phyloP scores from a whole-genome alignment of 2,113 vertebrate species.

The Egretta garzetta region DNA sequence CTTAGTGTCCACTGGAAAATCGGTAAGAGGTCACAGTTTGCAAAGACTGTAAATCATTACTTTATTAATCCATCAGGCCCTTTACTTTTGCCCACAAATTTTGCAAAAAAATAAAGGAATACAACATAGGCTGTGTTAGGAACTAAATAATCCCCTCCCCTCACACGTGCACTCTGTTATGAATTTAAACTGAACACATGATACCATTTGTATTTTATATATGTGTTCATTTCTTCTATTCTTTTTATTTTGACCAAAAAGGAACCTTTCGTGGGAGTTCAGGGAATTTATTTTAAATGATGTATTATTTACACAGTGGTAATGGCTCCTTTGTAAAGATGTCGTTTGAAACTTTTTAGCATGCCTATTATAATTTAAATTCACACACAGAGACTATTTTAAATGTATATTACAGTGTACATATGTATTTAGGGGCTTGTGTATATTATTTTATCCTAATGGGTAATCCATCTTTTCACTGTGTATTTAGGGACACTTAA shows the following conservation, averaged over 20 bases:
- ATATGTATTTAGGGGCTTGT: constrained; percentile 65
- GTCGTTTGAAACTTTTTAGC: constrained; percentile 60
- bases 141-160: background rate
- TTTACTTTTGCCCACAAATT: no score
- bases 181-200: background rate
- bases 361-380: constrained; percentile 58
- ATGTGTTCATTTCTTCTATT: background rate
- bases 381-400: constrained; percentile 54
- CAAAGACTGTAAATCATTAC: background rate
- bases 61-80: background rate
- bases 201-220: background rate
- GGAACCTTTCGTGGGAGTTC: constrained; percentile 25
- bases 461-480: constrained; percentile 66
- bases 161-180: background rate
- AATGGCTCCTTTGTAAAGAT: constrained; percentile 62
- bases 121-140: background rate
- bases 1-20: background rate
- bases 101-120: background rate
- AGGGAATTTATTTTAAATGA: constrained; percentile 53
- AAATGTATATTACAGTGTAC: constrained; percentile 52
- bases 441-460: constrained; percentile 70
- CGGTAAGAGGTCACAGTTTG: background rate
- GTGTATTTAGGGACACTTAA: constrained; percentile 67
- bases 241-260: constrained; percentile 11
- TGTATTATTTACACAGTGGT: constrained; percentile 65